Percentiles rank a stretch among this genome's conserved stretches.
phyloP scores from a whole-genome alignment of 2,797 vertebrate species.

The Rallus crepitans region DNA sequence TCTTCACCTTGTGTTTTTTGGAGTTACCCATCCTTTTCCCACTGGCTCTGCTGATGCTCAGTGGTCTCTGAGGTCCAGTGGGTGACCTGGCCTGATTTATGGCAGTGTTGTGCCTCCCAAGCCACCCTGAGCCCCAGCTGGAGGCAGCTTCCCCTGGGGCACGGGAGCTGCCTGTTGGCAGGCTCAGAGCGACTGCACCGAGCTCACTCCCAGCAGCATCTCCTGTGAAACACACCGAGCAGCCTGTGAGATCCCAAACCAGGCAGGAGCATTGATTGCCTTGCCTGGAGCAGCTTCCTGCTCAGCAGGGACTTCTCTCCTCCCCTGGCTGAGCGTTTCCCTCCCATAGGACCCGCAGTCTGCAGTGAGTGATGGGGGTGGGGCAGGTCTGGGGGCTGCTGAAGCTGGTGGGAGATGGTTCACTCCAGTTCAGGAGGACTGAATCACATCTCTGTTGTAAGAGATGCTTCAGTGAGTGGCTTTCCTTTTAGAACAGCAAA shows the following conservation, averaged over 20 bases:
- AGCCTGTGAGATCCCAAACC: neutral
- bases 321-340: neutral
- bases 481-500: neutral
- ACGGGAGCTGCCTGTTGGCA: neutral
- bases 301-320: neutral
- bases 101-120: neutral
- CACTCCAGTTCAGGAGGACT: neutral
- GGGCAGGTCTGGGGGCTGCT: fast-evolving
- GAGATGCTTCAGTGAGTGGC: neutral
- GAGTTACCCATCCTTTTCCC: neutral
- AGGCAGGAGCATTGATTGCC: neutral
- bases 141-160: neutral
- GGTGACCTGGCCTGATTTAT: neutral
- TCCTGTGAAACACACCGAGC: neutral
- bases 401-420: neutral
- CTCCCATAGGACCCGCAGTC: neutral
- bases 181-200: neutral
- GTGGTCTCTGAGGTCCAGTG: neutral
- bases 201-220: neutral
- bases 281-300: neutral
- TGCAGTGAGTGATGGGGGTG: neutral
- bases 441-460: neutral
- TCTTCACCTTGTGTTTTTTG: neutral
- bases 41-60: neutral
- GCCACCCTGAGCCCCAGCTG: neutral